phyloP scores from a whole-genome alignment of 2,797 vertebrate species.

The Hydrocynus forskahlii region DNA sequence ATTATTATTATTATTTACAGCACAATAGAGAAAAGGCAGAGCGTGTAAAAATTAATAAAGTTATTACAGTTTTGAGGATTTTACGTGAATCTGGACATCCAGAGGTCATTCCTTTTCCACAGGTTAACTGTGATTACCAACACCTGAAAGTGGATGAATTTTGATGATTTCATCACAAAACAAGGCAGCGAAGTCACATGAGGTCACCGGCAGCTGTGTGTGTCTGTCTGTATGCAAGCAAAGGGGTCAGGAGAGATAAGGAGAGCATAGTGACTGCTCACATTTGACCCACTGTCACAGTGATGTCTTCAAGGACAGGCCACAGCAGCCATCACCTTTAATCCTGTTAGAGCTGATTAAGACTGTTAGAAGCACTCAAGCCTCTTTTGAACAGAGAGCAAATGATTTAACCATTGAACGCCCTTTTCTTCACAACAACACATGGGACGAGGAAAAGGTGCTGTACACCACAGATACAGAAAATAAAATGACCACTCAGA shows the following conservation, averaged over 20 bases:
- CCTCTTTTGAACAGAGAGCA: conserved; percentile 9
- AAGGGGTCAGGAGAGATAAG: conserved; percentile 18
- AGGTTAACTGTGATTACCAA: neutral
- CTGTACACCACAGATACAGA: neutral
- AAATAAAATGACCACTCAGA: neutral
- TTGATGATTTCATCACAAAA: too few species aligned
- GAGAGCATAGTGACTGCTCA: neutral
- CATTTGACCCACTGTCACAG: neutral
- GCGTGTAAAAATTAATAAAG: too few species aligned
- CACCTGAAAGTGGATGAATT: neutral
- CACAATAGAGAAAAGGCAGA: too few species aligned
- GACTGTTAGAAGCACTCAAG: neutral
- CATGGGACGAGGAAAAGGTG: neutral
- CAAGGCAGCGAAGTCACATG: too few species aligned
- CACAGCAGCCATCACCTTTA: conserved; percentile 24
- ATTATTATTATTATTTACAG: too few species aligned
- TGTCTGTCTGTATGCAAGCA: neutral
- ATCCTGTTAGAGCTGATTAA: conserved; percentile 38
- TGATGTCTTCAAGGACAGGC: conserved; percentile 28
- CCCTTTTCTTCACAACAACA: too few species aligned
- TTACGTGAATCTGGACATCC: neutral
- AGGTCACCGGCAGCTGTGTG: too few species aligned
- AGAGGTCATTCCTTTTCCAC: neutral
- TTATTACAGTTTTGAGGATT: too few species aligned
- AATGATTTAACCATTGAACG: conserved; percentile 23